Percentiles rank a stretch among this genome's conserved stretches.
Conservation (phyloP, 2,797 vertebrate species). For the Pempheris klunzingeri region DNA sequence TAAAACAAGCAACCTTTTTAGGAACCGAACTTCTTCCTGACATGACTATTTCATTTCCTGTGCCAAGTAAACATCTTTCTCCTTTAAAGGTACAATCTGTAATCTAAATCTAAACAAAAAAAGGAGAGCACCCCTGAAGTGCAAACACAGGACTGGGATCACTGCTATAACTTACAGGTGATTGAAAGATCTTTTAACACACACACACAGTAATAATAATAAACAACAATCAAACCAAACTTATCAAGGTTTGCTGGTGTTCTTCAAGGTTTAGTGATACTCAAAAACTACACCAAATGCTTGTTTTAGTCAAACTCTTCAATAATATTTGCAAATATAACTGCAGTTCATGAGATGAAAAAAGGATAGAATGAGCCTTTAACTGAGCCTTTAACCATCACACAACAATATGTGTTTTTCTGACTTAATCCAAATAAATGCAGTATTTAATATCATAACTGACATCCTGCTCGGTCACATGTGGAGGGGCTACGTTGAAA, state of each 20-base stretch:
- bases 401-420: conserved; percentile 1
- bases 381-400: background rate
- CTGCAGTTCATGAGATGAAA: background rate
- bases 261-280: background rate
- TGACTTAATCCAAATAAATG: background rate
- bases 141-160: background rate
- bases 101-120: background rate
- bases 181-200: background rate
- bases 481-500: conserved; percentile 13
- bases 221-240: background rate
- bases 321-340: background rate
- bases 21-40: background rate
- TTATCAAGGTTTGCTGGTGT: background rate
- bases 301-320: background rate
- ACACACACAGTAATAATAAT: background rate
- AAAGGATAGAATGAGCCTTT: background rate
- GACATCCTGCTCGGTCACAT: conserved; percentile 11
- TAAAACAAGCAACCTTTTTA: background rate
- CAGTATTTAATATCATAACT: conserved; percentile 12
- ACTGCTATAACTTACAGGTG: background rate
- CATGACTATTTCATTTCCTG: background rate
- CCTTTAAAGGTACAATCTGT: background rate
- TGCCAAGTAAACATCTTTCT: background rate
- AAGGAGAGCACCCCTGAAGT: background rate
- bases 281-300: background rate